Evolutionary conservation across 2,888 invertebrate genomes (phyloP).

Genomic region (Drosophila sordidula): DNA sequence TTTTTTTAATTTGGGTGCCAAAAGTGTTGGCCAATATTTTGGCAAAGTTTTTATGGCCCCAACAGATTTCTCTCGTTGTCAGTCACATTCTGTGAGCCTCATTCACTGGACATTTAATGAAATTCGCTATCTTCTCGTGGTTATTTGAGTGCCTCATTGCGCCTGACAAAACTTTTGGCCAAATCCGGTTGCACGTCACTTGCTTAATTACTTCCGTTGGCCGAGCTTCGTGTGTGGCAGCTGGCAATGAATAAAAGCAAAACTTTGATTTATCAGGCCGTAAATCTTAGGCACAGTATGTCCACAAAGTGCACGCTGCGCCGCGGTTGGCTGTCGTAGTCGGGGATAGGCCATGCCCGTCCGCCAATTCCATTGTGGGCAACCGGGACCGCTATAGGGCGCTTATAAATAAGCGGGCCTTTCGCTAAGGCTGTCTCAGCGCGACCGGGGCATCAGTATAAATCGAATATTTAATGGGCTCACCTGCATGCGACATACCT

Average conservation of each 20-base stretch:
- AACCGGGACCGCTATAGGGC: slow-evolving; percentile 11
- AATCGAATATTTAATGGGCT: slow-evolving; percentile 75
- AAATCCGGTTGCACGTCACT: slow-evolving; percentile 27
- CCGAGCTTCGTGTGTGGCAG: slow-evolving; percentile 43
- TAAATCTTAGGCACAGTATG: slow-evolving; percentile 37
- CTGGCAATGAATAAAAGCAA: slow-evolving; percentile 21
- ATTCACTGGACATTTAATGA: slow-evolving; percentile 56
- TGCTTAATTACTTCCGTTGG: slow-evolving; percentile 62
- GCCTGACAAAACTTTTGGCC: slow-evolving; percentile 40
- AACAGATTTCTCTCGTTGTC: slow-evolving; percentile 57
- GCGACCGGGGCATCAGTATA: slow-evolving; percentile 53
- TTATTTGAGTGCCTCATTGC: slow-evolving; percentile 36
- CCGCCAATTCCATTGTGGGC: neutral
- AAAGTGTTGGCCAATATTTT: slow-evolving; percentile 58
- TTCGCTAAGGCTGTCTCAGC: slow-evolving; percentile 7
- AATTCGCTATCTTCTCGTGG: slow-evolving; percentile 55
- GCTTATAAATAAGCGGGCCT: slow-evolving; percentile 50
- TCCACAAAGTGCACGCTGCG: slow-evolving; percentile 41
- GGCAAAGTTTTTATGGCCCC: slow-evolving; percentile 65
- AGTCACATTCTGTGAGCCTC: slow-evolving; percentile 18
- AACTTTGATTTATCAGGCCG: slow-evolving; percentile 59
- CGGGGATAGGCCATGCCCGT: neutral
- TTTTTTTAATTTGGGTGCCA: slow-evolving; percentile 49
- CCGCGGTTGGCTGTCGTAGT: neutral
- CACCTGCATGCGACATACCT: slow-evolving; percentile 43